Percentiles rank a stretch among this genome's conserved stretches.
phyloP scores from a whole-genome alignment of 1,140 invertebrate genomes.

The Hypothenemus hampei region DNA sequence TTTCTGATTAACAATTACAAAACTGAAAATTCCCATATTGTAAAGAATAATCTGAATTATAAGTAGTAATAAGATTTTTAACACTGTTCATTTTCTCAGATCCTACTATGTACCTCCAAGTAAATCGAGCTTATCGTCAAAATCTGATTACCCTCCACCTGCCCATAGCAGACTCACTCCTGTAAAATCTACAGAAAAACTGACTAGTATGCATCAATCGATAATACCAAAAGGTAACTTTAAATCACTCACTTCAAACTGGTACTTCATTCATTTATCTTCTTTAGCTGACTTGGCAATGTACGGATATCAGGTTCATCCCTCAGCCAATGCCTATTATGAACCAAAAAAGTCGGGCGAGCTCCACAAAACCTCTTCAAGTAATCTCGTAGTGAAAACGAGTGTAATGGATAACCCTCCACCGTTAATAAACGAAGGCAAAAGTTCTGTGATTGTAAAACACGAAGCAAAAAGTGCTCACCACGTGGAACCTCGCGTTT shows the following conservation, averaged over 20 bases:
- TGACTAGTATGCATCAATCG: conserved; percentile 49
- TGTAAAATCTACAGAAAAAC: conserved; percentile 52
- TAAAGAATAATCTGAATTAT: neutral
- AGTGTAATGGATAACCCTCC: conserved; percentile 49
- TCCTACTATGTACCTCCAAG: conserved; percentile 35
- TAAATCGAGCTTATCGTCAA: conserved; percentile 48
- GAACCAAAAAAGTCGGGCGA: conserved; percentile 33
- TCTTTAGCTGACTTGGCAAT: conserved; percentile 61
- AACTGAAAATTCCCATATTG: no score
- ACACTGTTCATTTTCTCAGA: conserved; percentile 13
- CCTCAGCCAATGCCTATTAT: conserved; percentile 51
- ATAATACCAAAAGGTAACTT: conserved; percentile 39
- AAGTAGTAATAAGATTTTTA: neutral
- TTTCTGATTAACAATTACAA: neutral
- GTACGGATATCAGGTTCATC: conserved; percentile 60
- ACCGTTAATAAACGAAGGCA: conserved; percentile 59
- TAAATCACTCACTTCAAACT: no score
- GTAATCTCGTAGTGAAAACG: conserved; percentile 43
- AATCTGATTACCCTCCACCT: conserved; percentile 55
- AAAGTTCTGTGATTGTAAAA: conserved; percentile 73
- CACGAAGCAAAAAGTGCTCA: conserved; percentile 61
- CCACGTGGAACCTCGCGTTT: conserved; percentile 54
- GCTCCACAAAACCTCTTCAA: conserved; percentile 46
- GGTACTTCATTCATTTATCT: neutral
- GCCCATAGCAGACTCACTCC: conserved; percentile 51